Evolutionary conservation across 2,888 invertebrate genomes (phyloP), one percentile per base, ranked within the genome.

Genomic region (Agrilus biguttatus): DNA sequence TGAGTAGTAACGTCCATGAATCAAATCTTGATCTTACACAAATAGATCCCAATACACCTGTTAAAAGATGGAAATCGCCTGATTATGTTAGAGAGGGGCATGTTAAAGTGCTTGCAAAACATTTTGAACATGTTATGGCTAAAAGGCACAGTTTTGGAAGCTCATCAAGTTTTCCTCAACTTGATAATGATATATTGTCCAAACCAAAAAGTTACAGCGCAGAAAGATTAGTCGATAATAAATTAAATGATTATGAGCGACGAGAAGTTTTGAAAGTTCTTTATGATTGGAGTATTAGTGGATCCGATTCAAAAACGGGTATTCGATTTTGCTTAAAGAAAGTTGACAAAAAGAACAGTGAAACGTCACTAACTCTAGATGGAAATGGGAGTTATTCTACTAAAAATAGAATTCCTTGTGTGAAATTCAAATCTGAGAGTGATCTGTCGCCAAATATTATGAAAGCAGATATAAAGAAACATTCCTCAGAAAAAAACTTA

Each of bases 31-130:
- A 67, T 54, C 51, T 67, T 33, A 65, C 63, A 45, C 59, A 59
- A 42, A 53, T 63, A 36, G 63, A 62, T 51, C 55, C 58, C 6
- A 57, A 60, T 5, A 50, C 57, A 13, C 59, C 59, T 40, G 57
- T 59, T 39, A 78, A 77, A 51, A 78, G 75, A 14, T 81, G 80
- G 80, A 77, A 75, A 53, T 80, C 80, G 0, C 80, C 81, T 0
- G 79, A 80, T 51, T 79, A 80, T 52, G 77, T 76, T 41, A 65
- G 80, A 44, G 73, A 80, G 14, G 78, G 80, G 0, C 50, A 78
- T 60, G 83, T 84, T 1, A 80, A 78, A 45, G 80, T 78, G 35
- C 65, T 85, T 45, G 72, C 82, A 0, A 77, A 78, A 56, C 81
- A 78, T 60, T 85, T 83, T 51, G 72, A 79, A 51, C 62, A 67